These are phyloP conservation scores for Seira sanloemensis DNA, from an alignment of 2,888 invertebrate genomes.

Conservation along the genomic window DNA sequence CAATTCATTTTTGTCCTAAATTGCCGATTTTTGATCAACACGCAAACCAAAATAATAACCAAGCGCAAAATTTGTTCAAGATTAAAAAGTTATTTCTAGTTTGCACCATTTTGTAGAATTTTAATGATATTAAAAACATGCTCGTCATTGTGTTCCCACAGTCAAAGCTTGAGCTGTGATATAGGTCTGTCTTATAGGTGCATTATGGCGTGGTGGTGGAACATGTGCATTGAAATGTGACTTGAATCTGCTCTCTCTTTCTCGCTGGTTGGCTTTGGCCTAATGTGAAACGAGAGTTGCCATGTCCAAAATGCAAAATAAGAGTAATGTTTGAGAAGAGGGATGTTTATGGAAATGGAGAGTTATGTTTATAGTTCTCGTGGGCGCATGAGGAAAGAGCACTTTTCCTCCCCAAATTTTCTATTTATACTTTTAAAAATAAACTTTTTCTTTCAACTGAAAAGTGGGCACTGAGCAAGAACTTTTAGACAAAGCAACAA, in stretches of 20 bases:
- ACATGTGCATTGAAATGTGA: constrained; percentile 57
- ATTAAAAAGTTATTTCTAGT: background rate
- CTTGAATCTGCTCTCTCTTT: constrained; percentile 34
- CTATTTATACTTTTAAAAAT: constrained; percentile 53
- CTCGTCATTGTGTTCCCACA: too few relatives aligned
- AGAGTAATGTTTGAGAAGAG: constrained; percentile 59
- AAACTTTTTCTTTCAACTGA: constrained; percentile 28
- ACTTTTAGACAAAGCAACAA: too few relatives aligned
- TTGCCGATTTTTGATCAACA: too few relatives aligned
- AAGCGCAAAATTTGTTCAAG: too few relatives aligned
- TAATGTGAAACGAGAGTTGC: constrained; percentile 25
- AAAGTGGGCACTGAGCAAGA: too few relatives aligned
- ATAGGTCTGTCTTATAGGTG: too few relatives aligned
- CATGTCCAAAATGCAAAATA: constrained; percentile 40
- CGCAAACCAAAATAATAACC: background rate
- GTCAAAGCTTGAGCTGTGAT: too few relatives aligned
- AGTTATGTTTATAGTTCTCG: constrained; percentile 65
- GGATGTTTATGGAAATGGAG: constrained; percentile 64
- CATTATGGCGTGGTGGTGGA: background rate
- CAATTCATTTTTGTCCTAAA: too few relatives aligned
- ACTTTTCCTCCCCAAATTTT: constrained; percentile 63
- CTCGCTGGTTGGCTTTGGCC: constrained; percentile 38
- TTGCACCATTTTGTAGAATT: too few relatives aligned
- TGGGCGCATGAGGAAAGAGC: constrained; percentile 65
- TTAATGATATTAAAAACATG: too few relatives aligned